phyloP scores from a whole-genome alignment of 2,888 invertebrate species.

The Hydrotaea cyrtoneurina region DNA sequence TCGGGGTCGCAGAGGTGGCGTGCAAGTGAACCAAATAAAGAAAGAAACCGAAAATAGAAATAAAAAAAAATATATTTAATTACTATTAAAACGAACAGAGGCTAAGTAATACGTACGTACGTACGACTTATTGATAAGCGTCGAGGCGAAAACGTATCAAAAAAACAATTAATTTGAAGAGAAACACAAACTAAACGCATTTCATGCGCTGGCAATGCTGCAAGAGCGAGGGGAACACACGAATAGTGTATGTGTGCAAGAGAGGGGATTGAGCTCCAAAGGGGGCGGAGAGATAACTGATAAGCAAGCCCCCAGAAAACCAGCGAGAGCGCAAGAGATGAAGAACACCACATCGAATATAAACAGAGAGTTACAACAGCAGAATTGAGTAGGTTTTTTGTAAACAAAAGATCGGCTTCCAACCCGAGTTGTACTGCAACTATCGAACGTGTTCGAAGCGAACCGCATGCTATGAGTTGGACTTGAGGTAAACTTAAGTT shows the following conservation, averaged over 20 bases:
- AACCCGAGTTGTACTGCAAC: background rate
- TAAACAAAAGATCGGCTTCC: slow-evolving; percentile 19
- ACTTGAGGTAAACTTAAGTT: slow-evolving; percentile 69
- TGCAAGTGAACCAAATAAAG: background rate
- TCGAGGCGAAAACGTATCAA: slow-evolving; percentile 27
- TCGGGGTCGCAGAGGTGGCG: background rate
- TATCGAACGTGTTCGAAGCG: slow-evolving; percentile 46
- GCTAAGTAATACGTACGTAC: background rate
- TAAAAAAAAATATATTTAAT: background rate
- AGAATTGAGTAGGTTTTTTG: slow-evolving; percentile 36
- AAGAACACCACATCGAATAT: slow-evolving; percentile 36
- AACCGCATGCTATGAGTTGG: slow-evolving; percentile 53
- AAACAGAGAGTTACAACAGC: slow-evolving; percentile 63
- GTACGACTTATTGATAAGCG: slow-evolving; percentile 25
- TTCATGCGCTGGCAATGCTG: slow-evolving; percentile 8
- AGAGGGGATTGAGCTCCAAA: too few species aligned
- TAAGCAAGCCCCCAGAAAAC: slow-evolving; percentile 56
- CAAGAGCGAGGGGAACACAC: slow-evolving; percentile 1
- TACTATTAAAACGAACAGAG: background rate
- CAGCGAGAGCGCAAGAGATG: slow-evolving; percentile 4
- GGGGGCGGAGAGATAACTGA: slow-evolving; percentile 32
- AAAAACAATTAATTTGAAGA: slow-evolving; percentile 26
- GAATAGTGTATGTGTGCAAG: background rate
- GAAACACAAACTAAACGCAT: slow-evolving; percentile 36
- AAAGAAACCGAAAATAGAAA: background rate